Percentiles rank a stretch among this genome's conserved stretches.
Conservation (phyloP, 1,140 invertebrate species). For the Drosophila sucinea region DNA sequence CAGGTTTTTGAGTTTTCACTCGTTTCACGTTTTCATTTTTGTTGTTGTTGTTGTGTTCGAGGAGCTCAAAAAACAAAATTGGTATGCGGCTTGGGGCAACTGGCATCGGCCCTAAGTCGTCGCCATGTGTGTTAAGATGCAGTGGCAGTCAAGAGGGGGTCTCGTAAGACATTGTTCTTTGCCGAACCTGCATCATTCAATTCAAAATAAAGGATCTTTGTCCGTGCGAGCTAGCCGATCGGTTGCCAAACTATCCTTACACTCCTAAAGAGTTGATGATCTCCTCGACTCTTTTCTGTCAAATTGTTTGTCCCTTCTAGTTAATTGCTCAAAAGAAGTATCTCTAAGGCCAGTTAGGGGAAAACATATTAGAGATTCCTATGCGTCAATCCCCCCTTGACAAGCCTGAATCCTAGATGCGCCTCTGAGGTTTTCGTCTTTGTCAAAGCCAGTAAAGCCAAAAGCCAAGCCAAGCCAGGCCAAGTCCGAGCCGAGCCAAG, state of each 20-base stretch:
- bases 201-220: too few species aligned
- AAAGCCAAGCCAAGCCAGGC: conserved; percentile 5
- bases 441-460: background rate
- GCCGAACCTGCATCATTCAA: too few species aligned
- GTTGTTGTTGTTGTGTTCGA: background rate
- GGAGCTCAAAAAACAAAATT: conserved; percentile 60
- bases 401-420: background rate
- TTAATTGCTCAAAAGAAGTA: too few species aligned
- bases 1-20: conserved; percentile 77
- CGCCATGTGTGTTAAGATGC: background rate
- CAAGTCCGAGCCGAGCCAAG: conserved; percentile 21
- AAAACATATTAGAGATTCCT: too few species aligned
- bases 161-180: too few species aligned
- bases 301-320: too few species aligned
- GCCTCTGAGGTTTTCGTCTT: conserved; percentile 3
- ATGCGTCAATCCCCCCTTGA: too few species aligned
- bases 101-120: conserved; percentile 31
- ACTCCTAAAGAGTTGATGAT: too few species aligned
- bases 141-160: background rate
- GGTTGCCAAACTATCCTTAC: too few species aligned
- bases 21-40: conserved; percentile 66
- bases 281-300: too few species aligned
- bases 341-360: too few species aligned
- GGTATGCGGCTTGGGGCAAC: conserved; percentile 63
- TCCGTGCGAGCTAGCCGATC: too few species aligned